Evolutionary conservation across 2,797 vertebrate genomes (phyloP).

Genomic region (Tolypeutes matacus): DNA sequence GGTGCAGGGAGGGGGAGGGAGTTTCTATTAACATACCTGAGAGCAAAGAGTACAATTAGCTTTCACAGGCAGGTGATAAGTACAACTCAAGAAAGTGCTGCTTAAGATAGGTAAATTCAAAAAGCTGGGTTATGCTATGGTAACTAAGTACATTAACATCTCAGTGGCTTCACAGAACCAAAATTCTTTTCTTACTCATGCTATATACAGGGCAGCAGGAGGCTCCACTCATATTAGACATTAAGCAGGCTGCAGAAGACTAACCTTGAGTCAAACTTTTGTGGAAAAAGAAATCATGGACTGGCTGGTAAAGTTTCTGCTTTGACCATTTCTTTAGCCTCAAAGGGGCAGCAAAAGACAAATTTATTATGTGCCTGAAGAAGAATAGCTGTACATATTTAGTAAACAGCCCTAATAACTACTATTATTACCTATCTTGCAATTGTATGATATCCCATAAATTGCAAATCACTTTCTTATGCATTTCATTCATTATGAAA

Average conservation of each 20-base stretch:
- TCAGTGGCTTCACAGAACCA: background rate
- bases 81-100: background rate
- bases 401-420: background rate
- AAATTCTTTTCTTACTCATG: background rate
- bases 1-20: background rate
- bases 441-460: background rate
- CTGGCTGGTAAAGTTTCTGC: background rate
- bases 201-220: background rate
- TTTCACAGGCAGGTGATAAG: background rate
- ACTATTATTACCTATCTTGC: background rate
- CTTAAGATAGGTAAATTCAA: too few relatives aligned
- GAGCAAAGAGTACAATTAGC: background rate
- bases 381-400: background rate
- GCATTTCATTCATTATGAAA: background rate
- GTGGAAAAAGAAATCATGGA: background rate
- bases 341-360: background rate
- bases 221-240: background rate
- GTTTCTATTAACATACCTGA: background rate
- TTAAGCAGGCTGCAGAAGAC: background rate
- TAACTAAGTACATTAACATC: background rate
- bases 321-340: conserved; percentile 3
- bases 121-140: background rate
- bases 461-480: background rate
- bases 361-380: background rate
- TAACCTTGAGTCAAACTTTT: background rate